Evolutionary conservation across 2,797 vertebrate genomes (phyloP).

Genomic region (Bradypodion pumilum): DNA sequence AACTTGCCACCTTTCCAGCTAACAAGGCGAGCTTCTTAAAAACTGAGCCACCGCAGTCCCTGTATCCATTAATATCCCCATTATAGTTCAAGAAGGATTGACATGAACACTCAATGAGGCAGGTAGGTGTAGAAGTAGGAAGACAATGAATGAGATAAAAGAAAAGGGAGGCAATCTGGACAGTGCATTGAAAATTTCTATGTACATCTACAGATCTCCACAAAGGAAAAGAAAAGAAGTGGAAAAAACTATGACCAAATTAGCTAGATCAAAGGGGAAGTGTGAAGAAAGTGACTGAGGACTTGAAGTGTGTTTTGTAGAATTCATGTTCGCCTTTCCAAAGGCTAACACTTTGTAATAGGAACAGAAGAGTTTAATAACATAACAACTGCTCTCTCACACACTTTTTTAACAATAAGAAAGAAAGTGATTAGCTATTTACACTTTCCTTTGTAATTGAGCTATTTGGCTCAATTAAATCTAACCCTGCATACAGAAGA

Average conservation of each 20-base stretch:
- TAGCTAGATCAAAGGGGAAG: background rate
- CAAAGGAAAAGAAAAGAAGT: background rate
- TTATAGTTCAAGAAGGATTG: background rate
- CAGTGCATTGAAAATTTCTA: background rate
- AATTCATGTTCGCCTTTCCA: background rate
- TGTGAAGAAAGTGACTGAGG: background rate
- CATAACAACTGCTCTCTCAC: background rate
- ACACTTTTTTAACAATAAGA: background rate
- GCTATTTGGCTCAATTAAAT: background rate
- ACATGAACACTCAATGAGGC: background rate
- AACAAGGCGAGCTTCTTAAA: too few relatives aligned
- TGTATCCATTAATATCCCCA: background rate
- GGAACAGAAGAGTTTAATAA: background rate
- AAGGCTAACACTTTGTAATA: background rate
- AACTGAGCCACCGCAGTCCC: too few relatives aligned
- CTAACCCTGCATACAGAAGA: too few relatives aligned
- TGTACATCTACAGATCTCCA: background rate
- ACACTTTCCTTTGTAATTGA: background rate
- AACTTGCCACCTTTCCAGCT: too few relatives aligned
- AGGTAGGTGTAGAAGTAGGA: background rate
- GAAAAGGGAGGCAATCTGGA: background rate
- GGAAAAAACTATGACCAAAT: background rate
- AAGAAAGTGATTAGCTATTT: background rate
- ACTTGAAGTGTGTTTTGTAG: background rate
- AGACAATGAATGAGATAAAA: background rate